These are phyloP conservation scores for Lithophane semibrunnea DNA, from an alignment of 2,888 invertebrate genomes.

Conservation along the genomic window DNA sequence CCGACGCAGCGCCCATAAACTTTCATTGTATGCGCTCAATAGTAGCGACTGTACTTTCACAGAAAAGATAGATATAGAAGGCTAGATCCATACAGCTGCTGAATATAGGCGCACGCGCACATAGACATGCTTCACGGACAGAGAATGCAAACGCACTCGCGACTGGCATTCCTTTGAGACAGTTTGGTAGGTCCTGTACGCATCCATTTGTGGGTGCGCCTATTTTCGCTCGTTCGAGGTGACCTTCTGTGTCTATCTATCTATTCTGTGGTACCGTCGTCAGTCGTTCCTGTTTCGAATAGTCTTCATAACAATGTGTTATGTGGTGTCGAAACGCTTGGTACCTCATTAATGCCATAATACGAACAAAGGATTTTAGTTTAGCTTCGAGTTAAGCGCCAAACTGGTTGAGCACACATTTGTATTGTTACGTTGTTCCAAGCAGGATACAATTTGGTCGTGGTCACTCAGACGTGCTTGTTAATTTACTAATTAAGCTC, in stretches of 20 bases:
- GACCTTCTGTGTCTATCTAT: neutral
- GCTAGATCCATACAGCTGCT: neutral
- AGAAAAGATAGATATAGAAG: constrained; percentile 3
- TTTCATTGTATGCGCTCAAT: constrained; percentile 54
- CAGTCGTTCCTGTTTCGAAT: constrained; percentile 32
- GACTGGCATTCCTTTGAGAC: neutral
- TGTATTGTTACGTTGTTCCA: constrained; percentile 20
- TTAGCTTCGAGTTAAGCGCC: constrained; percentile 43
- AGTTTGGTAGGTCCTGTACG: neutral
- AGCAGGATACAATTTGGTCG: constrained; percentile 19
- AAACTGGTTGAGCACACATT: constrained; percentile 34
- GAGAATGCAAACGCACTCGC: neutral
- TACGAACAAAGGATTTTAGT: constrained; percentile 61
- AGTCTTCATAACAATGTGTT: constrained; percentile 55
- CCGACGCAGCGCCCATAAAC: constrained; percentile 42
- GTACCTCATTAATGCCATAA: constrained; percentile 59
- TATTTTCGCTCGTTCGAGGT: neutral
- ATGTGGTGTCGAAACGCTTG: constrained; percentile 57
- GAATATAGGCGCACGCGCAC: neutral
- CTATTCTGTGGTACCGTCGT: constrained; percentile 13
- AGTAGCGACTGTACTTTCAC: constrained; percentile 20
- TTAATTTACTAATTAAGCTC: constrained; percentile 25
- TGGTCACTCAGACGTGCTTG: constrained; percentile 19
- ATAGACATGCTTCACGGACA: neutral
- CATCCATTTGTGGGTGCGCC: neutral